Evolutionary conservation across 2,888 invertebrate species (phyloP), one percentile per base, ranked within the genome.

Genomic region (Liposcelis brunnea): DNA sequence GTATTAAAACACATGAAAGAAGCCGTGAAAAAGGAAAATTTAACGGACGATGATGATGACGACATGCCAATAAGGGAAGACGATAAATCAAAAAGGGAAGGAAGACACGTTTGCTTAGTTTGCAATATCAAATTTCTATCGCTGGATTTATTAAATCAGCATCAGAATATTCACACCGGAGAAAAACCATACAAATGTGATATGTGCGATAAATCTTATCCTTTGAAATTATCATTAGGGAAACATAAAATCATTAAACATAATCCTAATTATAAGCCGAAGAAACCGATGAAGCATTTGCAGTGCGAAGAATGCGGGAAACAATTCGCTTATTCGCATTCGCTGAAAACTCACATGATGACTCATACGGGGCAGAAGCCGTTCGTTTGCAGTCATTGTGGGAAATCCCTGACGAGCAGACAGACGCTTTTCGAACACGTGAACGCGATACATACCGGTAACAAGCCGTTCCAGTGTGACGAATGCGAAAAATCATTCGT

Each of bases 321-420:
- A 48, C 72, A 74, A 50, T 52, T 55, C 15, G 47, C 53, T 14
- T 55, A 55, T 49, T 49, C 52, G 38, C 53, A 55, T 16, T 54
- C 55, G 6, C 56, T 77, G 48, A 72, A 70, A 36, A 66, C 69
- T 0, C 77, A 78, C 53, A 58, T 66, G 1, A 62, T 68, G 2
- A 62, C 71, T n/a, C 77, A 77, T 54, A 65, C 68, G 0, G 66
- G 69, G 7, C 67, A 68, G 15, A 72, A 67, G 49, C 57, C 56
- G 12, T 56, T 58, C 26, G 56, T 55, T 31, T 64, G 64, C 47
- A 34, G 56, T 7, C 49, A 59, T 14, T 64, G 64, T 46, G 55
- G 57, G 7, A 61, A 62, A 40, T 61, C 60, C 1, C 63, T 63
- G 45, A 59, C 59, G 16, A 47, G 54, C n/a, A 55, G 55, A 35